Conservation (phyloP, 37 sponge, comb jelly and placozoan species). For the Ephydatia muelleri region DNA sequence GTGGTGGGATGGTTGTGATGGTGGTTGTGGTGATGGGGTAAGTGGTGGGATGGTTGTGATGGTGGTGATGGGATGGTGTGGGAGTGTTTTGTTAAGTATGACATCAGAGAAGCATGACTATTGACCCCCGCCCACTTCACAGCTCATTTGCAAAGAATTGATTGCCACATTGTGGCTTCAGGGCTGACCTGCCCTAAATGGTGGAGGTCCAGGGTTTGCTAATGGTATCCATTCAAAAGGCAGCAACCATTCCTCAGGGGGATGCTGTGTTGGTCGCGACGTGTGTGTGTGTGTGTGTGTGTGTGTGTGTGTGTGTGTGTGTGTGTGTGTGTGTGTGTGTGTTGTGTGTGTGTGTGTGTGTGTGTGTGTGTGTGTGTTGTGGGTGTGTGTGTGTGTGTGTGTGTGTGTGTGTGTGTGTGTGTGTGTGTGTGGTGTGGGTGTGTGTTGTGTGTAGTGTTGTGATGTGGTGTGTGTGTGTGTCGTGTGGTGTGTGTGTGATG, state of each 20-base stretch:
- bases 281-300: not conserved
- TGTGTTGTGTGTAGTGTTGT: too few species aligned
- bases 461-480: too few species aligned
- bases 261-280: not conserved
- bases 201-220: not conserved
- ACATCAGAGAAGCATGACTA: not conserved
- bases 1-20: not conserved
- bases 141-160: not conserved
- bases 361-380: too few species aligned
- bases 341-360: not conserved
- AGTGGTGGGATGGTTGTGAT: too few species aligned
- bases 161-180: not conserved
- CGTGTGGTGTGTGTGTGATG: too few species aligned
- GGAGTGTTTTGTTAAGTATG: not conserved
- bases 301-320: not conserved
- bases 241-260: not conserved
- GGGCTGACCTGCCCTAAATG: not conserved
- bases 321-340: not conserved
- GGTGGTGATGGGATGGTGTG: too few species aligned
- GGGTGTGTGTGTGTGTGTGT: too few species aligned
- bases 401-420: too few species aligned
- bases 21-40: not conserved
- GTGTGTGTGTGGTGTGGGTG: too few species aligned
- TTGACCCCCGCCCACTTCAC: not conserved
- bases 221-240: not conserved